phyloP scores from a whole-genome alignment of 2,888 invertebrate species.

The Rhamnusium bicolor region DNA sequence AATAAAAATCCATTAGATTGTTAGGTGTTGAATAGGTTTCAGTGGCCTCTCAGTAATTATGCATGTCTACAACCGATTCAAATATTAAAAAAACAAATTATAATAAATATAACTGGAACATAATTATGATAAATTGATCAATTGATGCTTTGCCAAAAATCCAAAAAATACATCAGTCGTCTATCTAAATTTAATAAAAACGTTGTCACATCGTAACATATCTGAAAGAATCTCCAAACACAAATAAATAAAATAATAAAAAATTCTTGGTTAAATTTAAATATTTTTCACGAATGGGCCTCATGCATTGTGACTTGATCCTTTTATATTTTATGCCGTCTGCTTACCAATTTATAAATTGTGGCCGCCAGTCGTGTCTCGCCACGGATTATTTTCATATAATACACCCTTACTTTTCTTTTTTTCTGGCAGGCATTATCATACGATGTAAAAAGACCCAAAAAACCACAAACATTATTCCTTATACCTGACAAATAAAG shows the following conservation, averaged over 20 bases:
- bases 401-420: conserved; percentile 45
- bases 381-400: conserved; percentile 46
- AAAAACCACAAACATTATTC: conserved; percentile 9
- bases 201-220: conserved; percentile 34
- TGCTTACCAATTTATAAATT: conserved; percentile 54
- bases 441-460: conserved; percentile 25
- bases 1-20: no score
- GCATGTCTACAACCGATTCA: neutral
- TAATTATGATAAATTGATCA: conserved; percentile 35
- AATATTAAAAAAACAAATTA: neutral
- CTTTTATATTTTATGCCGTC: conserved; percentile 47
- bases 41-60: neutral
- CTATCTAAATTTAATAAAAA: conserved; percentile 32
- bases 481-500: conserved; percentile 34
- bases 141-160: conserved; percentile 39
- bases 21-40: neutral
- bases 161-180: conserved; percentile 2
- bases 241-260: conserved; percentile 33
- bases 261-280: conserved; percentile 38
- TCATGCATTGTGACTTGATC: conserved; percentile 15
- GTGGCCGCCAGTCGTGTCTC: conserved; percentile 47
- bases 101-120: conserved; percentile 8
- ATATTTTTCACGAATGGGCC: conserved; percentile 30
- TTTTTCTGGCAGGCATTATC: conserved; percentile 44
- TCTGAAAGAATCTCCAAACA: neutral